These are phyloP conservation scores for Oxytorus armatus DNA, from an alignment of 2,888 invertebrate species.

Conservation along the genomic window DNA sequence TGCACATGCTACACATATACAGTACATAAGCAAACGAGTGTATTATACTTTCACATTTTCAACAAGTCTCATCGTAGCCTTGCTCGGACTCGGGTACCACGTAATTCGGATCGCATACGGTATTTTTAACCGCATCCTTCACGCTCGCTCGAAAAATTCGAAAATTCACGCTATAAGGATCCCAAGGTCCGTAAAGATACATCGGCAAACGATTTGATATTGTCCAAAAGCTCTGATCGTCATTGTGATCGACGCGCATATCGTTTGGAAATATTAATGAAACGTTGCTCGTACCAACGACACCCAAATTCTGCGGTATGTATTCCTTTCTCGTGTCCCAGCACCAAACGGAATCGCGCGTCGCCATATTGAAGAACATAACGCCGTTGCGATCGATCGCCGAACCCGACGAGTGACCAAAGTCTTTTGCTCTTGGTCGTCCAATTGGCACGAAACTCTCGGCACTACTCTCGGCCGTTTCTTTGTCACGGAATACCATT, in stretches of 20 bases:
- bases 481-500: conserved; percentile 88
- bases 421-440: conserved; percentile 81
- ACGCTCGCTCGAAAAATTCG: conserved; percentile 89
- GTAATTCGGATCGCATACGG: conserved; percentile 89
- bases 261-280: conserved; percentile 93
- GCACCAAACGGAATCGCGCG: conserved; percentile 91
- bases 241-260: conserved; percentile 90
- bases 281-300: conserved; percentile 87
- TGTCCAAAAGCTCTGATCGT: conserved; percentile 90
- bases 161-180: conserved; percentile 89
- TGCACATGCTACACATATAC: background rate
- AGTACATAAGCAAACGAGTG: background rate
- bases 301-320: conserved; percentile 87
- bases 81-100: conserved; percentile 75
- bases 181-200: conserved; percentile 89
- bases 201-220: conserved; percentile 91
- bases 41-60: conserved; percentile 65
- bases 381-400: conserved; percentile 90
- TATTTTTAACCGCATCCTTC: conserved; percentile 87
- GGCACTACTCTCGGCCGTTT: conserved; percentile 76
- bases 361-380: conserved; percentile 92
- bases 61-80: conserved; percentile 79
- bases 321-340: conserved; percentile 92
- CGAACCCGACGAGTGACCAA: conserved; percentile 91
- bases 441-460: conserved; percentile 82